These are phyloP conservation scores for Apodemia duryi DNA, from an alignment of 2,888 invertebrate species.

Conservation along the genomic window DNA sequence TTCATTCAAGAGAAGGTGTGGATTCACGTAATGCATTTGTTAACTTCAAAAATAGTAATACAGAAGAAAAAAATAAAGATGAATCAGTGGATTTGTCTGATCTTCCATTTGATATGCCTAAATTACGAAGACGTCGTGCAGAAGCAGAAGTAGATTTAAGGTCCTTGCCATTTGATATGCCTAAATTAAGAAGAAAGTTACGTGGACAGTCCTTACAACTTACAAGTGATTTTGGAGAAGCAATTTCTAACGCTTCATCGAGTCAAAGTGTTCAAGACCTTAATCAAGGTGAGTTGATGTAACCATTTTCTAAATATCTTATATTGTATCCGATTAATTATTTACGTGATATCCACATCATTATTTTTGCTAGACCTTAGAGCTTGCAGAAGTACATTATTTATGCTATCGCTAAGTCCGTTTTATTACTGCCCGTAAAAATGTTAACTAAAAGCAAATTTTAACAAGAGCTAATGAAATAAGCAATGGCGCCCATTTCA, in stretches of 20 bases:
- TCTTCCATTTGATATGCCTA: constrained; percentile 94
- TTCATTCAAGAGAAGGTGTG: constrained; percentile 90
- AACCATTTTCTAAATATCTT: neutral
- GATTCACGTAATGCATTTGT: constrained; percentile 82
- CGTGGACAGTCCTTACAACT: constrained; percentile 81
- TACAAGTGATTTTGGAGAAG: constrained; percentile 82
- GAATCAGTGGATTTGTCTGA: constrained; percentile 85
- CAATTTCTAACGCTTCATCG: constrained; percentile 89
- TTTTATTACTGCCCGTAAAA: too few relatives aligned
- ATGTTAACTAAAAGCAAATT: too few relatives aligned
- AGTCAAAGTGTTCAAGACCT: constrained; percentile 89
- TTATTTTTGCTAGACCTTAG: too few relatives aligned
- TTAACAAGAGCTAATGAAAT: too few relatives aligned
- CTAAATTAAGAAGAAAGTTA: constrained; percentile 88
- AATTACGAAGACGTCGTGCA: constrained; percentile 85
- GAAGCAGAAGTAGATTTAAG: constrained; percentile 89
- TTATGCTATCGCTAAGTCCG: too few relatives aligned
- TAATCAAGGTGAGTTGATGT: constrained; percentile 79
- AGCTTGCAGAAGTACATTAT: too few relatives aligned
- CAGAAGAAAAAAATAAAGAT: constrained; percentile 69
- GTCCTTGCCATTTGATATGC: constrained; percentile 95
- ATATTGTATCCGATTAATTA: too few relatives aligned
- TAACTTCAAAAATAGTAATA: constrained; percentile 80
- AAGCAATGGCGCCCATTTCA: neutral
- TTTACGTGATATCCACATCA: too few relatives aligned